phyloP scores from a whole-genome alignment of 2,888 invertebrate genomes.

The Rhagophthalmus giganteus region DNA sequence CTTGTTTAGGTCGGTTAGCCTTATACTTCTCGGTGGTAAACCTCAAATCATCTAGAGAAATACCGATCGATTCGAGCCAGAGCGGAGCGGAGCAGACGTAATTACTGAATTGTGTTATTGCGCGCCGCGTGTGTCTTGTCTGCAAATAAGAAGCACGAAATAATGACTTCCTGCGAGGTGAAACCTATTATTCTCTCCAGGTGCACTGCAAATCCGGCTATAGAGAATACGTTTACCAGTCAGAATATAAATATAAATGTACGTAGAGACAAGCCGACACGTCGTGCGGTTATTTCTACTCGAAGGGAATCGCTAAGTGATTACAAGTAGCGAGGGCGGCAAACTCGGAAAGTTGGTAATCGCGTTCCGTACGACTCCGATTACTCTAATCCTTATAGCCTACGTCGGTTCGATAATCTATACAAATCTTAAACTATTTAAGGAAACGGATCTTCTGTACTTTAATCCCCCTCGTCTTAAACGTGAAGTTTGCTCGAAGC shows the following conservation, averaged over 20 bases:
- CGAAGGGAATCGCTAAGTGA: slow-evolving; percentile 33
- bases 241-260: slow-evolving; percentile 16
- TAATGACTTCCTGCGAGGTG: slow-evolving; percentile 32
- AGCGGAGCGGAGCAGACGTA: too few relatives aligned
- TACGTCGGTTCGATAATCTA: slow-evolving; percentile 47
- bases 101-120: background rate
- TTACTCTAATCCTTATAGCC: slow-evolving; percentile 43
- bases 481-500: slow-evolving; percentile 17
- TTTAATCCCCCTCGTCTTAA: slow-evolving; percentile 24
- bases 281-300: slow-evolving; percentile 26
- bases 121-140: slow-evolving; percentile 16
- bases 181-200: slow-evolving; percentile 29
- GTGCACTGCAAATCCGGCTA: slow-evolving; percentile 22
- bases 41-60: too few relatives aligned
- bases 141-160: slow-evolving; percentile 23
- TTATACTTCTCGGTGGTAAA: too few relatives aligned
- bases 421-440: slow-evolving; percentile 50
- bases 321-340: slow-evolving; percentile 39
- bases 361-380: slow-evolving; percentile 49
- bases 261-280: slow-evolving; percentile 19
- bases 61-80: too few relatives aligned
- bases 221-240: slow-evolving; percentile 11
- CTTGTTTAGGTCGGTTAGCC: too few relatives aligned
- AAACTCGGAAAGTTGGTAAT: slow-evolving; percentile 46
- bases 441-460: slow-evolving; percentile 29